These are phyloP conservation scores for Channa argus DNA, from an alignment of 2,113 vertebrate genomes.

Conservation along the genomic window DNA sequence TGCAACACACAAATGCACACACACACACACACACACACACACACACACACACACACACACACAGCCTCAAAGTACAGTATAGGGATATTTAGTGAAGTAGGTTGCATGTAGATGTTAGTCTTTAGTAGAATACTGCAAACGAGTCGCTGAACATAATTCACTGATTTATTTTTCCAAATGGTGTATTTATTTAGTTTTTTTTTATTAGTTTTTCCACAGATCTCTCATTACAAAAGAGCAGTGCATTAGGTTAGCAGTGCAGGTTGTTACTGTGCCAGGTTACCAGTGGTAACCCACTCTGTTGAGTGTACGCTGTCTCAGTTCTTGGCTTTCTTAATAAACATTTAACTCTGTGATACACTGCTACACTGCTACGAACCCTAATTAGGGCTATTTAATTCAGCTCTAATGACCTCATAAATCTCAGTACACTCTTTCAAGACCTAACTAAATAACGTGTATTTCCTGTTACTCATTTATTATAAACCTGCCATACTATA, in stretches of 20 bases:
- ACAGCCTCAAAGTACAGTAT: slow-evolving; percentile 5
- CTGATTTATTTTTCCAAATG: neutral
- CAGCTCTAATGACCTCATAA: slow-evolving; percentile 22
- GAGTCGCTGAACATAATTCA: neutral
- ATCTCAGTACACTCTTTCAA: slow-evolving; percentile 6
- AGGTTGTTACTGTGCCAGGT: neutral
- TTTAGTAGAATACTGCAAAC: neutral
- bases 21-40: neutral
- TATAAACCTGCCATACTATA: neutral
- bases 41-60: neutral
- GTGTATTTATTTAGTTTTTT: neutral
- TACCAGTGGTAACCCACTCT: neutral
- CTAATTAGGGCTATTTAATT: slow-evolving; percentile 26
- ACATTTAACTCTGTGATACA: slow-evolving; percentile 7
- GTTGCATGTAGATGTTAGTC: neutral
- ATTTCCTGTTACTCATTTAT: slow-evolving; percentile 3
- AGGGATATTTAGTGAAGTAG: neutral
- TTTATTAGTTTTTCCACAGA: neutral
- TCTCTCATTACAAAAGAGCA: neutral
- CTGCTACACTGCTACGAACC: neutral
- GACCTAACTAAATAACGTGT: neutral
- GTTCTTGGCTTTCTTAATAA: slow-evolving; percentile 9
- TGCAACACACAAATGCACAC: neutral
- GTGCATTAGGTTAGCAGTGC: neutral
- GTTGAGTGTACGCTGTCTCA: slow-evolving; percentile 1